Conservation (phyloP, 2,113 vertebrate species). For the Actenoides hombroni region DNA sequence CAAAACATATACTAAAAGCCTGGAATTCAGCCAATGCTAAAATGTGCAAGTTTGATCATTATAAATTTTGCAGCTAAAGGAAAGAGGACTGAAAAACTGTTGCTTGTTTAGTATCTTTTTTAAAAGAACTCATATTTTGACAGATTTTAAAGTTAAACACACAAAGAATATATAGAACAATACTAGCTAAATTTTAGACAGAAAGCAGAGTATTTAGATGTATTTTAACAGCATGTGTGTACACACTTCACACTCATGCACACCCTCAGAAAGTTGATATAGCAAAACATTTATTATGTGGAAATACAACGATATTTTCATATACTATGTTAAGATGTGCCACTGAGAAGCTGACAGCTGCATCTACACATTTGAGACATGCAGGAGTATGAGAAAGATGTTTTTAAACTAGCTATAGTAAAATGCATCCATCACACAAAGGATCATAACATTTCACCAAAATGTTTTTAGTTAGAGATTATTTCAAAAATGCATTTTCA, state of each 20-base stretch:
- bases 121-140: background rate
- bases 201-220: background rate
- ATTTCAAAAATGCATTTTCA: conserved; percentile 58
- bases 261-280: background rate
- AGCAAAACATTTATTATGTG: background rate
- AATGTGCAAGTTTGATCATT: background rate
- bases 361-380: background rate
- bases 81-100: background rate
- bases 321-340: background rate
- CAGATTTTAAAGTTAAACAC: background rate
- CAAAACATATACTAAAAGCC: background rate
- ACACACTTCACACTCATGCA: background rate
- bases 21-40: background rate
- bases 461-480: background rate
- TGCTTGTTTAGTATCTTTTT: background rate
- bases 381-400: background rate
- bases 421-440: background rate
- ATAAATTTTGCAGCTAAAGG: background rate
- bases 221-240: background rate
- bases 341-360: background rate
- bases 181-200: background rate
- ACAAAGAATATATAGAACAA: background rate
- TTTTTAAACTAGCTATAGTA: background rate
- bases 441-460: background rate
- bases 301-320: background rate